Percentiles rank a stretch among this genome's conserved stretches.
Conservation (phyloP, 2,797 vertebrate genomes). For the Hemitrygon akajei region DNA sequence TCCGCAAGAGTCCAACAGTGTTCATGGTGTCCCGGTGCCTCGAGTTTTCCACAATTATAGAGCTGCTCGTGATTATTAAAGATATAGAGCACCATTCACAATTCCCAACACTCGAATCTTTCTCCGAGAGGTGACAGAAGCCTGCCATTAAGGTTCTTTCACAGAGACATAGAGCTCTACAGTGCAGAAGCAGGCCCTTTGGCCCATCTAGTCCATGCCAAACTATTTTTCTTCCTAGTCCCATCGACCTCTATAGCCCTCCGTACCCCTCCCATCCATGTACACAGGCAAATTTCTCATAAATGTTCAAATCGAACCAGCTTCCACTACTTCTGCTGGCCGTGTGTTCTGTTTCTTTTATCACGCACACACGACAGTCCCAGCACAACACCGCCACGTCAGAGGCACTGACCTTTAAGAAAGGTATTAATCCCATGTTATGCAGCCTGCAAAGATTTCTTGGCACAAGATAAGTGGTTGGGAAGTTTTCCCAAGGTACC, state of each 20-base stretch:
- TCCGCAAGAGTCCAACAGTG: too few relatives aligned
- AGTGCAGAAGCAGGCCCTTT: too few relatives aligned
- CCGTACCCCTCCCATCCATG: too few relatives aligned
- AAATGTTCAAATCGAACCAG: too few relatives aligned
- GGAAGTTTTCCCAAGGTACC: neutral
- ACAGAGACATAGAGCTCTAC: too few relatives aligned
- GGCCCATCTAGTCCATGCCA: too few relatives aligned
- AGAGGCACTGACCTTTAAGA: neutral
- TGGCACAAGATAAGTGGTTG: neutral
- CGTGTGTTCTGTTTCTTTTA: neutral
- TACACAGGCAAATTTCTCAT: too few relatives aligned
- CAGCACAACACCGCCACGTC: neutral
- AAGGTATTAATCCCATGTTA: neutral
- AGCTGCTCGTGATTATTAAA: neutral
- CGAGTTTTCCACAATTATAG: too few relatives aligned
- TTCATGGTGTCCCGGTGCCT: too few relatives aligned
- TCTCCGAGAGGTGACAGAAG: neutral
- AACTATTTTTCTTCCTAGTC: too few relatives aligned
- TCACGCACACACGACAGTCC: neutral
- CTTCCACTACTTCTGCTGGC: too few relatives aligned
- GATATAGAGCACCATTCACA: neutral
- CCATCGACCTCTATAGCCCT: too few relatives aligned
- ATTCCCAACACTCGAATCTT: neutral
- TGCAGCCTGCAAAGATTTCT: neutral
- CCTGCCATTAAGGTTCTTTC: neutral